Evolutionary conservation across 2,797 vertebrate species (phyloP), one percentile per base, ranked within the genome.

Genomic region (Chelon labrosus): DNA sequence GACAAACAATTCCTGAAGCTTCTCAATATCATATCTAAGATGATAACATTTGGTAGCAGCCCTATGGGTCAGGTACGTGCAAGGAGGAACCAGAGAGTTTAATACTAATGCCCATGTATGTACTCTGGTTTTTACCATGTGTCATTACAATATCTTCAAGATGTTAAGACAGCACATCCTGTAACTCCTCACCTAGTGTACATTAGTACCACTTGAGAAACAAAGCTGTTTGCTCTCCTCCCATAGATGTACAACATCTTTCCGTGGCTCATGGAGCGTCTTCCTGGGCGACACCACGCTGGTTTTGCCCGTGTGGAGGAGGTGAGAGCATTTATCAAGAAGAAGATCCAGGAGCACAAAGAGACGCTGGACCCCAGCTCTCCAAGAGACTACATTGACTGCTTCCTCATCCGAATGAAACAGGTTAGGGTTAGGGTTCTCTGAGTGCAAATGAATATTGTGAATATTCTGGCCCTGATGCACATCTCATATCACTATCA

Each of bases 341-440:
- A 35, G 42, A 91, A 86, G 47, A 81, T 94, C 11, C 51, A 93
- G 53, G 82, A 83, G 51, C 94, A 95, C 65, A 63, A 65, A 64
- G 70, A 92, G 0, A 94, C 64, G 0, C 37, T 95, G 39, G 89
- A 94, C 39, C 83, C 69, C 0, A 77, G 25, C 44, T 70, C 72
- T 19, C 93, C 92, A 0, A 74, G 86, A 65, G 94, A 95, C 75
- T 94, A 84, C 49, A 94, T 93, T 0, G 94, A 96, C 88, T 93
- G 91, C 67, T 95, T 95, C 75, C 90, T 96, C 47, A 67, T 91
- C 41, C 65, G 64, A 71, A 89, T 92, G 8, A 55, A 92, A 19
- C 89, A 93, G 90, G 93, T 41, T 41, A 22, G 22, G 90, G 93
- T 89, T 46, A 27, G 64, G 59, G 31, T 31, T 31, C 31, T 31